Conservation (phyloP, 64 coral and sea anemone species). For the Platygyra sinensis region DNA sequence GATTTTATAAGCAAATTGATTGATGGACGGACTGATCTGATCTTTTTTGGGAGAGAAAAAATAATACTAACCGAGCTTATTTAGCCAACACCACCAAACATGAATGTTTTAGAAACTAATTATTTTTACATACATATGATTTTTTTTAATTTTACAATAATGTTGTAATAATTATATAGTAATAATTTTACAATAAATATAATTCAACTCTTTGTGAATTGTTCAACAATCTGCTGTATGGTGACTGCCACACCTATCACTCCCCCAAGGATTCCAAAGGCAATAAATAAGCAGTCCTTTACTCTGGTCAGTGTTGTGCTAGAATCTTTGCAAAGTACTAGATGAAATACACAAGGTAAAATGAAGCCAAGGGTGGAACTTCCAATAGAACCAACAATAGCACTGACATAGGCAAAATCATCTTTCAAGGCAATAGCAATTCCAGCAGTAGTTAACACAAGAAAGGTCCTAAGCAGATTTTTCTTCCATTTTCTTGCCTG, state of each 20-base stretch:
- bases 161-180: not conserved
- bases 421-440: constrained; percentile 80
- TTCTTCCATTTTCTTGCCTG: constrained; percentile 70
- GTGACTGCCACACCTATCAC: constrained; percentile 50
- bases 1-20: too few species aligned
- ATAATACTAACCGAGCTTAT: too few species aligned
- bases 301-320: constrained; percentile 33
- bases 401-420: constrained; percentile 82
- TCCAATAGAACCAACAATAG: constrained; percentile 81
- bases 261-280: constrained; percentile 80
- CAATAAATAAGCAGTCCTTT: constrained; percentile 68
- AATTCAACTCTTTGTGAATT: constrained; percentile 37
- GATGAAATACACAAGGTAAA: constrained; percentile 75
- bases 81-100: too few species aligned
- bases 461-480: constrained; percentile 68
- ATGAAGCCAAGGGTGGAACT: constrained; percentile 77
- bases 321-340: constrained; percentile 45
- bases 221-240: constrained; percentile 38
- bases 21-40: too few species aligned
- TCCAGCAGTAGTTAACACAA: constrained; percentile 70
- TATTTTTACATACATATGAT: not conserved
- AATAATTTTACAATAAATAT: not conserved
- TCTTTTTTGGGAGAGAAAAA: too few species aligned
- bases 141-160: not conserved
- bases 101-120: not conserved